Percentiles rank a stretch among this genome's conserved stretches.
These are phyloP conservation scores for Tetrao urogallus DNA, from an alignment of 2,113 vertebrate genomes.

Conservation along the genomic window DNA sequence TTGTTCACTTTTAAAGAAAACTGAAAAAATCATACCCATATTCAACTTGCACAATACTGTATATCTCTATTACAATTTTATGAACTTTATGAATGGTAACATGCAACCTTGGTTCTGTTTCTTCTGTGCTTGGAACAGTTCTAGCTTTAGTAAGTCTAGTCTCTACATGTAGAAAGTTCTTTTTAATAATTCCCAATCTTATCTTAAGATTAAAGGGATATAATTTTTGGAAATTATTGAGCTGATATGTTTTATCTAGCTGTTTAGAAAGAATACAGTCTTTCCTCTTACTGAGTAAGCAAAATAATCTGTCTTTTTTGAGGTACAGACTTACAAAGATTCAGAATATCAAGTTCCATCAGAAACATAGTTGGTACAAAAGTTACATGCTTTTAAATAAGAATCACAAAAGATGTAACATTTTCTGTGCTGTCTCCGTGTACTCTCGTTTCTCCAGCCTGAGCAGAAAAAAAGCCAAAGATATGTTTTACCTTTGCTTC, in stretches of 20 bases:
- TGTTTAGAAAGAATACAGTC: background rate
- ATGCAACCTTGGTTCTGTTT: background rate
- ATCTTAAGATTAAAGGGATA: background rate
- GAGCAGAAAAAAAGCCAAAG: background rate
- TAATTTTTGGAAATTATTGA: background rate
- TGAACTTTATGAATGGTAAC: background rate
- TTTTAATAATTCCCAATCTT: background rate
- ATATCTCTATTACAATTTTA: background rate
- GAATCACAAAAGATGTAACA: background rate
- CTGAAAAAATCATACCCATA: background rate
- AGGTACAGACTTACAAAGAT: background rate
- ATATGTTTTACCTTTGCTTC: background rate
- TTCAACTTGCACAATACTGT: accelerated
- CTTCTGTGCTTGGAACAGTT: background rate
- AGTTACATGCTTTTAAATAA: background rate
- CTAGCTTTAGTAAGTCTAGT: background rate
- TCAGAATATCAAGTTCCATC: background rate
- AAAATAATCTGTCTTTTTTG: background rate
- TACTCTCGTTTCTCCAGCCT: background rate
- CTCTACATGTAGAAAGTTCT: background rate
- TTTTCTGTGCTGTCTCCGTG: background rate
- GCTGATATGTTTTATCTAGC: background rate
- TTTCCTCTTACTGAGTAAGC: background rate
- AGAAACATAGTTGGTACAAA: background rate
- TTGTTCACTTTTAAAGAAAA: background rate